Conservation (phyloP, 2,113 vertebrate species). For the Pontoporia blainvillei region DNA sequence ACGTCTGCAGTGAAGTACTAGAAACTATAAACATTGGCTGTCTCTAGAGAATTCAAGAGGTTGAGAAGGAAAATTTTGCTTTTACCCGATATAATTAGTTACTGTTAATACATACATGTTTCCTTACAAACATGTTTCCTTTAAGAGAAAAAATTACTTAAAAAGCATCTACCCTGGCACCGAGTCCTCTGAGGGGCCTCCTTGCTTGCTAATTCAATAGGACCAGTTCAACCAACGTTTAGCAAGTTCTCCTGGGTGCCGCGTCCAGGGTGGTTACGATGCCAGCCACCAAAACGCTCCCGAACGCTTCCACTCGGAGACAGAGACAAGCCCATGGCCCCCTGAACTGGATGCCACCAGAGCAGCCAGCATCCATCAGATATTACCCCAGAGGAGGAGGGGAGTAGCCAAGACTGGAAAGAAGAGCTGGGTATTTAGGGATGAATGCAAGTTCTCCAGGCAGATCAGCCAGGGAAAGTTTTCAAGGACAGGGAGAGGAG, state of each 20-base stretch:
- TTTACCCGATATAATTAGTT: not conserved
- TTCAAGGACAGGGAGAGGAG: not conserved
- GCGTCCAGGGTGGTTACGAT: fast-evolving
- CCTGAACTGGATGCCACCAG: not conserved
- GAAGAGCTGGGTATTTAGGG: not conserved
- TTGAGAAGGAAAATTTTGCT: not conserved
- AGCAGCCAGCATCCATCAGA: not conserved
- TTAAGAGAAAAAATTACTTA: not conserved
- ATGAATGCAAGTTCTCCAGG: not conserved
- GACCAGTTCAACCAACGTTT: not conserved
- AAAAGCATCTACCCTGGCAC: not conserved
- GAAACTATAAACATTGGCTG: fast-evolving
- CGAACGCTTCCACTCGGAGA: not conserved
- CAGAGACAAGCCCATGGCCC: not conserved
- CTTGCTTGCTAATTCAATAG: not conserved
- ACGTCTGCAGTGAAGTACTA: fast-evolving
- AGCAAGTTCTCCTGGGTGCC: not conserved
- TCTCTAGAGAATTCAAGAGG: not conserved
- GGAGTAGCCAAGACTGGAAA: no score
- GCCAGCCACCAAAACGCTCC: not conserved
- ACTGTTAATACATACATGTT: not conserved
- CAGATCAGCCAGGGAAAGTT: not conserved
- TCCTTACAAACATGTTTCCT: not conserved
- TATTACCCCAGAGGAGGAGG: not conserved
- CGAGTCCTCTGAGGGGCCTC: not conserved